Evolutionary conservation across 2,888 invertebrate genomes (phyloP).

Genomic region (Creontiades dilutus): DNA sequence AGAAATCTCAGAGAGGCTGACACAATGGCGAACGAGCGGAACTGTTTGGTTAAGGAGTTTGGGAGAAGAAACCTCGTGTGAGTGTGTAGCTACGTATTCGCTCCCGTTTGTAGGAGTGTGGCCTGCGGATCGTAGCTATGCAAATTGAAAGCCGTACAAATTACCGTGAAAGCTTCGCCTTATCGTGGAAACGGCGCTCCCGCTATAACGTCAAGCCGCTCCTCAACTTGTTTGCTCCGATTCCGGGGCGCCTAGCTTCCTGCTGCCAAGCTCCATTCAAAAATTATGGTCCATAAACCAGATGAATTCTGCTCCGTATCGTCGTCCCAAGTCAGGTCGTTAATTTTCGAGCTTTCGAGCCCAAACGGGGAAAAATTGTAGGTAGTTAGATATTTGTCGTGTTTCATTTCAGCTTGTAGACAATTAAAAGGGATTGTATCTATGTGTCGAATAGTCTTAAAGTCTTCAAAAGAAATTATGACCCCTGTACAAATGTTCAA

Average conservation of each 20-base stretch:
- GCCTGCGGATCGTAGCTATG: not conserved
- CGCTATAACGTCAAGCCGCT: not conserved
- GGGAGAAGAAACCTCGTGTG: not conserved
- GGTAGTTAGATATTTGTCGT: no score
- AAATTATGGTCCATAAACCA: constrained; percentile 6
- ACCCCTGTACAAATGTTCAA: no score
- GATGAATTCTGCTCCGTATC: not conserved
- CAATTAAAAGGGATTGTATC: no score
- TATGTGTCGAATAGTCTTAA: no score
- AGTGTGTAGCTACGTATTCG: not conserved
- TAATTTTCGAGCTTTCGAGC: not conserved
- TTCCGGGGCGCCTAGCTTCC: not conserved
- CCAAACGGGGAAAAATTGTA: no score
- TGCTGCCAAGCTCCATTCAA: not conserved
- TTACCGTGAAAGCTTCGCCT: constrained; percentile 21
- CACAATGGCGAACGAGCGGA: not conserved
- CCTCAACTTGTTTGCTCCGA: not conserved
- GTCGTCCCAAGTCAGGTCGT: not conserved
- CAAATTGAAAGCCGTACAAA: constrained; percentile 8
- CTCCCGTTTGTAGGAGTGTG: not conserved
- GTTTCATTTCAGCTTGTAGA: no score
- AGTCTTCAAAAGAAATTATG: no score
- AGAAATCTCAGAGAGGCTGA: not conserved
- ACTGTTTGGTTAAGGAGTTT: not conserved
- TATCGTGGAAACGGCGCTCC: constrained; percentile 5